Base-by-base conservation (phyloP, 1,140 invertebrate species). In the Solenopsis fugax region DNA sequence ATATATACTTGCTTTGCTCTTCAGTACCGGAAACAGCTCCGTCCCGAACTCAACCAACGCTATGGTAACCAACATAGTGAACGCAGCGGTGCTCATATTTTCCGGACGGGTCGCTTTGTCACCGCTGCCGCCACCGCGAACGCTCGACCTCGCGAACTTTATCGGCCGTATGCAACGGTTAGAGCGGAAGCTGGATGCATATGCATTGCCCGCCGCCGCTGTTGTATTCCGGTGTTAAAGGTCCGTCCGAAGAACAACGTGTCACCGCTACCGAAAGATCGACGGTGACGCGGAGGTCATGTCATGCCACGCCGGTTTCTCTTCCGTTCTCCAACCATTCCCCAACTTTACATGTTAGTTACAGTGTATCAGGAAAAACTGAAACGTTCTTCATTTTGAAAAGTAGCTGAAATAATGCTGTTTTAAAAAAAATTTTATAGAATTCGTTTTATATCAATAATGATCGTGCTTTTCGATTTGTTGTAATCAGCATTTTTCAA, bases 21-120 rank as follows among this genome's bases (percentile, higher is more conserved):
- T 92, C 92, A 93, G 91, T 92, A 94, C 94, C 94, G 94, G 93
- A 94, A 94, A 94, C 94, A 93, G 89, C 93, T 93, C 84, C 92
- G 91, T 93, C 89, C 92, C 94, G 89, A 94, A 92, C 94, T 93
- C 91, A 91, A 93, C 93, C 92, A 76, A 91, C 89, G 87, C 88
- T 86, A 92, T 94, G 91, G 92, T 94, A 93, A 92, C 92, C 93
- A 94, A 94, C 94, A 94, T 94, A 93, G 93, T 93, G 93, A 92
- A 91, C 76, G 80, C 94, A 95, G 94, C 93, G 93, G 93, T 93
- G 92, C 93, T 94, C 94, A 95, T 90, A 89, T 89, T 90, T 90
- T 89, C 88, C 37, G 67, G 80, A 82, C 54, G 21, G 67, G 6
- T 73, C 80, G 80, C 67, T 82, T 73, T 82, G 80, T 73, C 80